Conservation (phyloP, 2,113 vertebrate species). For the Cebidichthys violaceus region DNA sequence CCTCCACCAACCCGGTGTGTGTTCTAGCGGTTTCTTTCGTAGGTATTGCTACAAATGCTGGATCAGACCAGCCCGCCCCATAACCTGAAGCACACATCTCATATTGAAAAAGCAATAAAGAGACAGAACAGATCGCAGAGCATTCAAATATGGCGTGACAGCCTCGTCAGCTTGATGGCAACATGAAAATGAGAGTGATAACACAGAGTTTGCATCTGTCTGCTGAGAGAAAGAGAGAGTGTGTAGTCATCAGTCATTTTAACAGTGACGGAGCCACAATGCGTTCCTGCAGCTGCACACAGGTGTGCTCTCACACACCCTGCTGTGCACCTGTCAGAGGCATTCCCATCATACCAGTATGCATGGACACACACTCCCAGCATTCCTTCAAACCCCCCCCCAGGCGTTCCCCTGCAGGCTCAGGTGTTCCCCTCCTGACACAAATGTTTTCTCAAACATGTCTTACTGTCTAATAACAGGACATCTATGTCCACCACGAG, state of each 20-base stretch:
- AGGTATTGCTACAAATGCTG: no score
- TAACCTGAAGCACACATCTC: no score
- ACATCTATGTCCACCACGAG: no score
- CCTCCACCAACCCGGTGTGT: background rate
- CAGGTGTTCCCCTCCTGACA: background rate
- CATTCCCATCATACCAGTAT: constrained; percentile 71
- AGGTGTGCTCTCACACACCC: constrained; percentile 33
- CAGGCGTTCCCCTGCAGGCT: constrained; percentile 24
- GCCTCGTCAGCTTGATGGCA: background rate
- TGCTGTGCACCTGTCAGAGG: constrained; percentile 48
- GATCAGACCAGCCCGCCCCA: no score
- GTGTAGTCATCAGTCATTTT: no score
- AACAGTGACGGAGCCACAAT: background rate
- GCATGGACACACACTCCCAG: constrained; percentile 21
- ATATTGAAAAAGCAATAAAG: background rate
- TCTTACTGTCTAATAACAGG: no score
- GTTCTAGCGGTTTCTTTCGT: no score
- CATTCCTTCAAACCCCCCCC: constrained; percentile 37
- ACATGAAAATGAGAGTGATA: constrained; percentile 61
- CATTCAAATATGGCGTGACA: constrained; percentile 60
- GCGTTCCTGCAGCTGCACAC: constrained; percentile 7
- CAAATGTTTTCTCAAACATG: background rate
- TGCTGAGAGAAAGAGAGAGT: background rate
- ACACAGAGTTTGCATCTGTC: constrained; percentile 53
- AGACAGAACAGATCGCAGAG: background rate